These are phyloP conservation scores for Henicopernis longicauda DNA, from an alignment of 2,113 vertebrate genomes.

Conservation along the genomic window DNA sequence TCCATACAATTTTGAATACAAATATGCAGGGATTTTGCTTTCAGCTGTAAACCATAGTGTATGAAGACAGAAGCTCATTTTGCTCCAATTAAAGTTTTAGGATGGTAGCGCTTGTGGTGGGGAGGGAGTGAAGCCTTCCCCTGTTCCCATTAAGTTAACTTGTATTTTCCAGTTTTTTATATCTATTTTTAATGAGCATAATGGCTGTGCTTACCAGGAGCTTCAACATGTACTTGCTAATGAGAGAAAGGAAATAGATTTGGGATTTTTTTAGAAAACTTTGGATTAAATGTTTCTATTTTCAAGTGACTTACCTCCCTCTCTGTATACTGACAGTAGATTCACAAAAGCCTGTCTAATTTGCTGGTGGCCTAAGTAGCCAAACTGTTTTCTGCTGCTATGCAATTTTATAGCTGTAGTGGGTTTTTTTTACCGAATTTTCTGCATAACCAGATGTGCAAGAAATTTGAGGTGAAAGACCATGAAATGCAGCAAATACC, in stretches of 20 bases:
- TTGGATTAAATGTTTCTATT: neutral
- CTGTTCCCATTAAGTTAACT: neutral
- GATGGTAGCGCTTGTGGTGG: accelerated
- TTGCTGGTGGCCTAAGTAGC: neutral
- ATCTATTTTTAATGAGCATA: neutral
- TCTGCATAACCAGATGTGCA: neutral
- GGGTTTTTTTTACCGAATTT: neutral
- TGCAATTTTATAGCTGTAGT: neutral
- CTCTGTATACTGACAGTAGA: neutral
- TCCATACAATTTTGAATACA: neutral
- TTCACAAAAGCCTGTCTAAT: neutral
- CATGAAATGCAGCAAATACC: neutral
- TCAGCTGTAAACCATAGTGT: neutral
- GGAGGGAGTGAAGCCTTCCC: neutral
- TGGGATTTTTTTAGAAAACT: neutral
- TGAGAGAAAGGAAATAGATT: neutral
- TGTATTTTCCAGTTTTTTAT: neutral
- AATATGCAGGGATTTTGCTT: neutral
- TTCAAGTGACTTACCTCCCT: neutral
- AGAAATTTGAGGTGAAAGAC: neutral
- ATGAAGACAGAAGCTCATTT: neutral
- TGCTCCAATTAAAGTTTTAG: neutral
- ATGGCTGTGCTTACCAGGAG: neutral
- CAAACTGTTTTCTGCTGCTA: neutral
- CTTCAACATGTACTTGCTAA: neutral